Base-by-base conservation (phyloP, 53 echinoderm and acorn worm genomes). In the Antedon mediterranea region DNA sequence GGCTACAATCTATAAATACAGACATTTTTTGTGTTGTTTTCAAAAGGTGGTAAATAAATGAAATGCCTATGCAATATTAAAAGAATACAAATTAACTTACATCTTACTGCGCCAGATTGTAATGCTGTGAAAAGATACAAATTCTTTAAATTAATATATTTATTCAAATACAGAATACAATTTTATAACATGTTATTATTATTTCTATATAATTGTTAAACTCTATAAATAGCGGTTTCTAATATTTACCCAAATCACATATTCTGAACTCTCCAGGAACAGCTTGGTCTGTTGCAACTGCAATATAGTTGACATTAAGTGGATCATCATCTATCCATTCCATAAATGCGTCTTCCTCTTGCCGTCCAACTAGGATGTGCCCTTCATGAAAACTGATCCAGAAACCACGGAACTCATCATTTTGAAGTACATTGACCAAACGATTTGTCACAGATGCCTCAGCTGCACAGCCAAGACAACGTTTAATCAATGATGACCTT, bases 291-390 rank as follows among this genome's bases (percentile, higher is more conserved):
- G 57, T 57, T 6, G 57, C 57, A 57, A 57, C 57, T 57, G 71
- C 71, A 26, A 80, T 85, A 32, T 14, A 74, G 74, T 28, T 29
- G 5, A 74, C 34, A 32, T 23, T 6, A 31, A 75, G 28, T 28
- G 75, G 75, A 13, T 3, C 32, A n/a, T 33, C 33, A 9, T 75
- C 75, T 0, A 32, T 75, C 75, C 75, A 75, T 75, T 75, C 75
- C 32, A 75, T 75, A 32, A 75, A 75, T 75, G 75, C 1, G 0
- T 33, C 37, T 34, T 33, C 28, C 26, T 75, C 75, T 3, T 75
- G 28, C 9, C 75, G 33, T 31, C 75, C 75, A 27, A 75, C 75
- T 27, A 23, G n/a, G 28, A 75, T 31, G 9, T 33, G 33, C n/a
- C 75, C 32, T 27, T 57, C 9, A 57, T 23, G 15, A 57, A 57